Percentiles rank a stretch among this genome's conserved stretches.
phyloP scores from a whole-genome alignment of 2,888 invertebrate genomes.

The Hydrotaea diabolus region DNA sequence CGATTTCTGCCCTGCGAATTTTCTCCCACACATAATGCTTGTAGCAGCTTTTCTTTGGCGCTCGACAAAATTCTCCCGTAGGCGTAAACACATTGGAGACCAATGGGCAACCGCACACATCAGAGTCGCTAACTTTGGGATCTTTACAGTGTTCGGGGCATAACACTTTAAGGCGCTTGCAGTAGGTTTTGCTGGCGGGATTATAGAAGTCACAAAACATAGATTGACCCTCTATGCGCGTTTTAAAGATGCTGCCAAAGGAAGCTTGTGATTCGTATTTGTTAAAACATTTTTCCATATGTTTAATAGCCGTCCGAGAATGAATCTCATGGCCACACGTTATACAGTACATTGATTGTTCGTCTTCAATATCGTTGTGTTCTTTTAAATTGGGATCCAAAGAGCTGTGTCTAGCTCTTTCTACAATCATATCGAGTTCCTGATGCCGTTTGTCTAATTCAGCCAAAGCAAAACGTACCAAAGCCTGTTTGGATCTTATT shows the following conservation, averaged over 20 bases:
- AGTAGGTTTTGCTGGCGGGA: slow-evolving; percentile 93
- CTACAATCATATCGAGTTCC: slow-evolving; percentile 90
- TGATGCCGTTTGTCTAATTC: slow-evolving; percentile 89
- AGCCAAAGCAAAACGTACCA: slow-evolving; percentile 89
- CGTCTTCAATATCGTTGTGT: slow-evolving; percentile 84
- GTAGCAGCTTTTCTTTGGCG: slow-evolving; percentile 94
- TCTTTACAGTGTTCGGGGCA: slow-evolving; percentile 99
- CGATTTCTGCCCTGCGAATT: slow-evolving; percentile 94
- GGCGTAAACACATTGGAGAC: slow-evolving; percentile 91
- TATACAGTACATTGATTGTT: slow-evolving; percentile 94
- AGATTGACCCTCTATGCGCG: slow-evolving; percentile 95
- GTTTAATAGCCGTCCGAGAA: slow-evolving; percentile 94
- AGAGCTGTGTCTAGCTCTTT: slow-evolving; percentile 87
- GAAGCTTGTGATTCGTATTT: slow-evolving; percentile 99
- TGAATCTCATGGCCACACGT: slow-evolving; percentile 98
- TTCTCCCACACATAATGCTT: slow-evolving; percentile 98
- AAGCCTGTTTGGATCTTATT: slow-evolving; percentile 89
- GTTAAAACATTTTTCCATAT: slow-evolving; percentile 99
- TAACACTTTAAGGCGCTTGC: slow-evolving; percentile 95
- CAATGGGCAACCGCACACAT: slow-evolving; percentile 96
- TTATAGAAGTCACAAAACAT: slow-evolving; percentile 99
- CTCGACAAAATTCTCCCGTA: slow-evolving; percentile 92
- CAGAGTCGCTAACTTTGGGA: slow-evolving; percentile 91
- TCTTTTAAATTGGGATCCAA: slow-evolving; percentile 84
- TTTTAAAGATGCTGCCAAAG: slow-evolving; percentile 96